Evolutionary conservation across 2,113 vertebrate genomes (phyloP), one percentile per base, ranked within the genome.

Genomic region (Myxocyprinus asiaticus): DNA sequence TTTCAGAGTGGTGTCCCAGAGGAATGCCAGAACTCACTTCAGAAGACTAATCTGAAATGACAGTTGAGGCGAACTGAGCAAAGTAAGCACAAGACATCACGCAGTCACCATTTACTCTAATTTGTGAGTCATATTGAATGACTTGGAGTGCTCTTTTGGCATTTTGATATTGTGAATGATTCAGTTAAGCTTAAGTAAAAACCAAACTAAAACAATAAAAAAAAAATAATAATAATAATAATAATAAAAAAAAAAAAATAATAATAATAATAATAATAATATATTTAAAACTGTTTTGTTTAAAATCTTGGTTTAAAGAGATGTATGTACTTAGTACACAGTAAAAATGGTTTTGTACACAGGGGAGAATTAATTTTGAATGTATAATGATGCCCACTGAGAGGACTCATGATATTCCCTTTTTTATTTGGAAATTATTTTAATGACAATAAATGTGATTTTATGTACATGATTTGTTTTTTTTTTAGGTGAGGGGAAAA

Each of bases 11-110:
- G 11, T 33, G 47, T 14, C 67, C 11, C 45, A 7, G 47, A 44
- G 14, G 7, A 72, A 44, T 45, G 76, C 64, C 17, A 15, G 75
- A 79, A 64, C 63, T 83, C 62, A 43, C 47, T 65, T 43, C 74
- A 64, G 74, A 65, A 43, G 62, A 53, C 48, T 65, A 53, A 63
- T 50, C 3, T 9, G 33, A 8, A 65, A 43, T 76, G 62, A 65
- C 74, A 65, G 59, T 6, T 22, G 47, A 33, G 56, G 48, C 56
- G 8, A 63, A 50, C 15, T 61, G 72, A 74, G 62, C 58, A 5
- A 58, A 74, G 15, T 9, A 33, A 63, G 71, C 58, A 62, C 15
- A 63, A 63, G 10, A 14, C 70, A 47, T 33, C 58, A 63, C 56
- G 11, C 58, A 63, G 15, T 42, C 47, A 9, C 15, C 45, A 8